Evolutionary conservation across 2,113 vertebrate genomes (phyloP), one percentile per base, ranked within the genome.

Genomic region (Sprattus sprattus): DNA sequence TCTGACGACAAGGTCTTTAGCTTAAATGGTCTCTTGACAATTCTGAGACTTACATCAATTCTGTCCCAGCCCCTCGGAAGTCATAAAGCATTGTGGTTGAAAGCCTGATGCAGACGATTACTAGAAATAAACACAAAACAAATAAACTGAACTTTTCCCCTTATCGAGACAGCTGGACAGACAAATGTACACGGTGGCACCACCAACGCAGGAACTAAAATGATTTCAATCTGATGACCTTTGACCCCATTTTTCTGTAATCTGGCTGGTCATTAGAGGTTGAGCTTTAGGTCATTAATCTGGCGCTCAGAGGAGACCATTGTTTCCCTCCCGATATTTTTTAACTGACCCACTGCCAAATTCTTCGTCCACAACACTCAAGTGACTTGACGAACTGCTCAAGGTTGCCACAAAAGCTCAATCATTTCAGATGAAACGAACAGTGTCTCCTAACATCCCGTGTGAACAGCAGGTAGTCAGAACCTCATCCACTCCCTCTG

Each of bases 201-300:
- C 88, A 91, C 25, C 85, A 89, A 90, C 81, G 45, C 86, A 90
- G 87, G 82, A 91, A 91, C 90, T 91, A 88, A 75, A 71, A 90
- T 88, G 92, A 93, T 93, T 91, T 92, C 87, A 92, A 92, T 93
- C 94, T 87, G 81, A 88, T 89, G 90, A 93, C 91, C 91, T 94
- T 0, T 92, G 91, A 94, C 93, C 94, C 85, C 92, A 94, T 94
- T 95, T 95, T 93, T 86, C 92, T 82, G 44, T 89, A 92, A 93
- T 94, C 86, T 92, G 94, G 93, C 93, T 93, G 92, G 92, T 94
- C 94, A 93, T 93, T 93, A 94, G 91, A 88, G 82, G 75, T 89
- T 57, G 88, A 85, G 89, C 91, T 85, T 89, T 91, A 84, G 83
- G 83, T 86, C 89, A 94, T 94, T 93, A 90, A 93, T 95, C 94